Evolutionary conservation across 2,797 vertebrate species (phyloP).

Genomic region (Pygocentrus nattereri): DNA sequence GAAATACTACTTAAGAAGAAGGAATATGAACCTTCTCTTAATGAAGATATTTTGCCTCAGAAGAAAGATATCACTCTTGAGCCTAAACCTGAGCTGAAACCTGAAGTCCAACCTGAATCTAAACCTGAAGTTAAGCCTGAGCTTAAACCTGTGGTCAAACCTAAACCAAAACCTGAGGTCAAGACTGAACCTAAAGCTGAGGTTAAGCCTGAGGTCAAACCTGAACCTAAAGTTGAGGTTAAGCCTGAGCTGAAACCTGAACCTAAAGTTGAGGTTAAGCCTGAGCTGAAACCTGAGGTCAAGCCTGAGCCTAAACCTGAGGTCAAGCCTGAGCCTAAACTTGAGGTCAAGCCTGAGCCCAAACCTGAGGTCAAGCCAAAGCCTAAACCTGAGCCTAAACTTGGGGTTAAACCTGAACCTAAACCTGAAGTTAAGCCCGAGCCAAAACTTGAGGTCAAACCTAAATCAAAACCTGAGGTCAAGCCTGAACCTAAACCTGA

Average conservation of each 20-base stretch:
- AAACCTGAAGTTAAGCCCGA: slow-evolving; percentile 60
- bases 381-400: slow-evolving; percentile 56
- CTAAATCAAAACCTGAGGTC: slow-evolving; percentile 51
- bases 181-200: background rate
- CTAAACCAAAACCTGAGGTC: background rate
- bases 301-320: slow-evolving; percentile 66
- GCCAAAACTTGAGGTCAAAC: slow-evolving; percentile 39
- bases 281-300: slow-evolving; percentile 45
- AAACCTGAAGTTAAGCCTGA: background rate
- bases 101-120: background rate
- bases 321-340: slow-evolving; percentile 41
- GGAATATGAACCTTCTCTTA: slow-evolving; percentile 4
- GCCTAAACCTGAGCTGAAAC: background rate
- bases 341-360: background rate
- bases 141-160: background rate
- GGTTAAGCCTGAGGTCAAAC: background rate
- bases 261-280: slow-evolving; percentile 63
- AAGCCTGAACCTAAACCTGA: slow-evolving; percentile 64
- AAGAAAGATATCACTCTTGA: slow-evolving; percentile 19
- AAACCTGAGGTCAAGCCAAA: background rate
- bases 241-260: slow-evolving; percentile 67
- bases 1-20: background rate
- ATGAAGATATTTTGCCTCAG: slow-evolving; percentile 1
- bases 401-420: slow-evolving; percentile 7
- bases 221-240: slow-evolving; percentile 37